Evolutionary conservation across 2,888 invertebrate genomes (phyloP).

Genomic region (Caenorhabditis sulstoni): DNA sequence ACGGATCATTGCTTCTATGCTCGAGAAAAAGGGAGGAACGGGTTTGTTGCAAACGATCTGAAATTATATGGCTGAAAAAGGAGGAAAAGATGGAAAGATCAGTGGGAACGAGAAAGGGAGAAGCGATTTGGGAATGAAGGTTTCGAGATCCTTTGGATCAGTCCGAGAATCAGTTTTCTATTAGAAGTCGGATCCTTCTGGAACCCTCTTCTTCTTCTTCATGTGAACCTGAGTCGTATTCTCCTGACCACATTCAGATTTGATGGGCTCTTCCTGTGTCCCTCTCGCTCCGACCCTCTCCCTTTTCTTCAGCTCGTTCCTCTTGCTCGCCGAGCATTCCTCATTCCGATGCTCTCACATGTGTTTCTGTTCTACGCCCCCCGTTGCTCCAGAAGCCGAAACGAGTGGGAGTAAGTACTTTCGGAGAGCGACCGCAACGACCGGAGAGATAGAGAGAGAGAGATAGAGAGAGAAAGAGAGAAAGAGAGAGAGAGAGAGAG

Average conservation of each 20-base stretch:
- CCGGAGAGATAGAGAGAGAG: too few relatives aligned
- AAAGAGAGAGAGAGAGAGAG: too few relatives aligned
- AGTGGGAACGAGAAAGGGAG: too few relatives aligned
- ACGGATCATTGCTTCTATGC: conserved; percentile 2
- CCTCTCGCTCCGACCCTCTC: background rate
- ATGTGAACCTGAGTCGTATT: too few relatives aligned
- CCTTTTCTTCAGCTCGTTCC: background rate
- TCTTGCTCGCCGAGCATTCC: conserved; percentile 7
- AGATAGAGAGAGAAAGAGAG: too few relatives aligned
- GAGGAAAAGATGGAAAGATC: too few relatives aligned
- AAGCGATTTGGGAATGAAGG: too few relatives aligned
- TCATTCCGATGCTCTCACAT: conserved; percentile 29
- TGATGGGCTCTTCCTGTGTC: background rate
- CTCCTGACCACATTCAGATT: conserved; percentile 14
- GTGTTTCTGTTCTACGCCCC: conserved; percentile 43
- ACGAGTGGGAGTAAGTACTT: conserved; percentile 55
- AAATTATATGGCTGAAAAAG: background rate
- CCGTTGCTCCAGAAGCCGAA: background rate
- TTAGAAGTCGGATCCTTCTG: too few relatives aligned
- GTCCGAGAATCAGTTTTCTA: too few relatives aligned
- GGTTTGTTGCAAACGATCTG: background rate
- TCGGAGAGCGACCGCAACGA: conserved; percentile 16
- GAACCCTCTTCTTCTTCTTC: too few relatives aligned
- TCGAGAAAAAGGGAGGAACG: background rate
- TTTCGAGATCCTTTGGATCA: too few relatives aligned